phyloP scores from a whole-genome alignment of 2,888 invertebrate genomes.

The Ganaspis brasiliensis region DNA sequence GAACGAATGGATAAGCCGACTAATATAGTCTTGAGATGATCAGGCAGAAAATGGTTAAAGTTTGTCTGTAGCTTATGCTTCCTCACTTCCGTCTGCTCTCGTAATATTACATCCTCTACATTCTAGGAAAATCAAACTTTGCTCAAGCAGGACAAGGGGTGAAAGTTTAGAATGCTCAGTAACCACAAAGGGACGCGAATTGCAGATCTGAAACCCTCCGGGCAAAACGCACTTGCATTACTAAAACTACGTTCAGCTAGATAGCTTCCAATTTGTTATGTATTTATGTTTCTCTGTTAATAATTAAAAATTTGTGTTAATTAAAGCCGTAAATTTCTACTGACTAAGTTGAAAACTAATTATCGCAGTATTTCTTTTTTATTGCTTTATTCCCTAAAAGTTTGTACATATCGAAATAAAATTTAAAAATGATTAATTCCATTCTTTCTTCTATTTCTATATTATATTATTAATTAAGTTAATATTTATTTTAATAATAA shows the following conservation, averaged over 20 bases:
- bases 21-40: conserved; percentile 33
- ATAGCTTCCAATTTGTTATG: conserved; percentile 7
- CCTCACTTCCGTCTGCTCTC: conserved; percentile 4
- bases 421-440: no score
- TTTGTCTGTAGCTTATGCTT: not conserved
- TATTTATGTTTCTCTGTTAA: conserved; percentile 13
- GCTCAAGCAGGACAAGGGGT: not conserved
- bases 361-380: not conserved
- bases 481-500: no score
- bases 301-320: conserved; percentile 16
- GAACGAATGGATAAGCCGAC: conserved; percentile 47
- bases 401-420: no score
- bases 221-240: conserved; percentile 18
- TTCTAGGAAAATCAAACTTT: conserved; percentile 19
- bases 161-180: conserved; percentile 25
- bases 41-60: conserved; percentile 4
- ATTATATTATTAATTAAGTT: no score
- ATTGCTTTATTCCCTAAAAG: not conserved
- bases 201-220: not conserved
- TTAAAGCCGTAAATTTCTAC: not conserved
- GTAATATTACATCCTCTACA: conserved; percentile 10
- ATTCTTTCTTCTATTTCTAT: no score
- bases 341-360: not conserved
- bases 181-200: conserved; percentile 35
- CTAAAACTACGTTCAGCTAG: conserved; percentile 22